Conservation (phyloP, 2,888 invertebrate species). For the Sminthurinus aureus region DNA sequence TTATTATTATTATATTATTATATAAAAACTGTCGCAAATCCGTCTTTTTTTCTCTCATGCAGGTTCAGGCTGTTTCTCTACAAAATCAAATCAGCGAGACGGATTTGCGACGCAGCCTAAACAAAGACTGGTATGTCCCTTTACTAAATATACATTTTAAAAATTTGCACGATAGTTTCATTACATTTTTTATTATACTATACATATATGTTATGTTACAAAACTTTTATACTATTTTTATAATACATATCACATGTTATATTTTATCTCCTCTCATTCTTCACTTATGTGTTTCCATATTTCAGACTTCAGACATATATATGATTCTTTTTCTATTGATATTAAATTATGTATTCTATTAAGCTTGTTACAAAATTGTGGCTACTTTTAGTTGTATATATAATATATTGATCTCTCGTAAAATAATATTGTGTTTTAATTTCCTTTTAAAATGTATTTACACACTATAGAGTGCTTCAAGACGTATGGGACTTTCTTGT, state of each 20-base stretch:
- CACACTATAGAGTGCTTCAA: conserved; percentile 68
- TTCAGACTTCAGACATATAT: conserved; percentile 1
- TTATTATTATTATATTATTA: too few relatives aligned
- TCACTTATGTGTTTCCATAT: conserved; percentile 30
- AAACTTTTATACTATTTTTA: too few relatives aligned
- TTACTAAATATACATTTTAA: conserved; percentile 24
- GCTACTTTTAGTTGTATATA: background rate
- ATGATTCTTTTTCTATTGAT: too few relatives aligned
- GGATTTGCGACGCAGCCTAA: conserved; percentile 60
- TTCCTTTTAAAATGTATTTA: conserved; percentile 11
- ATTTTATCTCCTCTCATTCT: conserved; percentile 30
- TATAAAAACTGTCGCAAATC: conserved; percentile 59
- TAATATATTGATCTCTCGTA: background rate
- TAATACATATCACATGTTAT: too few relatives aligned
- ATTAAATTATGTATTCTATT: too few relatives aligned
- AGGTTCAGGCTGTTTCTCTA: conserved; percentile 60
- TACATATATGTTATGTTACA: too few relatives aligned
- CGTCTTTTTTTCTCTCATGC: conserved; percentile 56
- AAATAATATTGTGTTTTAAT: background rate
- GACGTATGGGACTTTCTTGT: conserved; percentile 83
- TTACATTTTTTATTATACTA: too few relatives aligned
- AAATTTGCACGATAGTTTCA: too few relatives aligned
- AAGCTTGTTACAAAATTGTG: background rate
- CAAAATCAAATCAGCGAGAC: conserved; percentile 59
- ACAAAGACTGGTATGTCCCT: conserved; percentile 59